Evolutionary conservation across 2,113 vertebrate genomes (phyloP).

Genomic region (Hucho hucho): DNA sequence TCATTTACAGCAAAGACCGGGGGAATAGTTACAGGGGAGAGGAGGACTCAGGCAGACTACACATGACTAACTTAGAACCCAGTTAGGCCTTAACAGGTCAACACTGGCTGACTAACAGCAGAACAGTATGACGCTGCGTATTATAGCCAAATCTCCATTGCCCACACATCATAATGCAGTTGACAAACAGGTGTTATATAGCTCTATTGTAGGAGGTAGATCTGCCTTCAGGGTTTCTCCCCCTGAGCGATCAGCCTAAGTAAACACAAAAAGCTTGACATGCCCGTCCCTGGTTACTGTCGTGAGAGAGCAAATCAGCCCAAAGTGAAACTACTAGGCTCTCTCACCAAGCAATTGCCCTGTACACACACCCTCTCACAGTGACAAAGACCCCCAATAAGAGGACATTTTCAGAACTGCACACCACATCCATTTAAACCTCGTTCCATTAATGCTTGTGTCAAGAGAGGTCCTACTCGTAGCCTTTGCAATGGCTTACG

Average conservation of each 20-base stretch:
- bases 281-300: not conserved
- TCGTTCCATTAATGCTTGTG: not conserved
- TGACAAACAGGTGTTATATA: not conserved
- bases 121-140: not conserved
- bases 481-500: not conserved
- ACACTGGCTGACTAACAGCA: not conserved
- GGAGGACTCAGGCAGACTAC: too few species aligned
- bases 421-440: not conserved
- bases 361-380: not conserved
- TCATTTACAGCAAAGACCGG: too few species aligned
- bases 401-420: too few species aligned
- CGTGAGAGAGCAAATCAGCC: not conserved
- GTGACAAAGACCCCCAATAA: not conserved
- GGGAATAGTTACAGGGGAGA: too few species aligned
- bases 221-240: not conserved
- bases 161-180: not conserved
- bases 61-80: too few species aligned
- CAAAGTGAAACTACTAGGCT: not conserved
- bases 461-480: not conserved
- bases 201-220: too few species aligned
- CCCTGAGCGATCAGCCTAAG: not conserved
- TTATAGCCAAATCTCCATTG: not conserved
- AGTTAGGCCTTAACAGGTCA: too few species aligned
- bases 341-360: too few species aligned
- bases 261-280: not conserved